phyloP scores from a whole-genome alignment of 2,797 vertebrate genomes.

The Eutrigla gurnardus region DNA sequence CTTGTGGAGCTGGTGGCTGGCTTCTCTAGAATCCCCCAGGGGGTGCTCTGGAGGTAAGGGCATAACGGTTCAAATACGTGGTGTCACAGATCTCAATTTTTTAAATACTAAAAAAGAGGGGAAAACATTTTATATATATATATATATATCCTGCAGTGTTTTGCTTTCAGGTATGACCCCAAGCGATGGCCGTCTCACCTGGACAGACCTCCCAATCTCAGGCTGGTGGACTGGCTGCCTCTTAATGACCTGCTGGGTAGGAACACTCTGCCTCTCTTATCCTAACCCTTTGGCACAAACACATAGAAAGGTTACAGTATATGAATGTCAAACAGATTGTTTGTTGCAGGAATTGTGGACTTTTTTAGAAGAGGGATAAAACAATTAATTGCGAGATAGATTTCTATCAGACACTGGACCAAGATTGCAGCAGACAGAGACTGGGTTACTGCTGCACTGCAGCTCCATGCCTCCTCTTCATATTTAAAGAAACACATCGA shows the following conservation, averaged over 20 bases:
- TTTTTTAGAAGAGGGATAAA: not conserved
- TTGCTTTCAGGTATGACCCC: conserved; percentile 60
- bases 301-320: not conserved
- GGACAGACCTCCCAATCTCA: conserved; percentile 70
- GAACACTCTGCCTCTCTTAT: not conserved
- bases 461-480: not conserved
- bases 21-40: conserved; percentile 76
- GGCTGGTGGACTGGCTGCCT: conserved; percentile 73
- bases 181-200: conserved; percentile 71
- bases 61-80: not conserved
- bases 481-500: conserved; percentile 2
- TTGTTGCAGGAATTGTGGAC: not conserved
- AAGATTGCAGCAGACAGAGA: not conserved
- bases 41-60: conserved; percentile 78
- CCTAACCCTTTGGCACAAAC: conserved; percentile 7
- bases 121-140: not conserved
- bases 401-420: conserved; percentile 1
- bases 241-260: conserved; percentile 79
- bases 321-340: not conserved
- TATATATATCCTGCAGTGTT: not conserved
- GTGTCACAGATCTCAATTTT: not conserved
- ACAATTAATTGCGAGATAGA: conserved; percentile 4
- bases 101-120: not conserved
- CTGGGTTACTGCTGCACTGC: conserved; percentile 2
- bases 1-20: conserved; percentile 74